Percentiles rank a stretch among this genome's conserved stretches.
Evolutionary conservation across 1,140 invertebrate species (phyloP).

Genomic region (Cardiocondyla obscurior): DNA sequence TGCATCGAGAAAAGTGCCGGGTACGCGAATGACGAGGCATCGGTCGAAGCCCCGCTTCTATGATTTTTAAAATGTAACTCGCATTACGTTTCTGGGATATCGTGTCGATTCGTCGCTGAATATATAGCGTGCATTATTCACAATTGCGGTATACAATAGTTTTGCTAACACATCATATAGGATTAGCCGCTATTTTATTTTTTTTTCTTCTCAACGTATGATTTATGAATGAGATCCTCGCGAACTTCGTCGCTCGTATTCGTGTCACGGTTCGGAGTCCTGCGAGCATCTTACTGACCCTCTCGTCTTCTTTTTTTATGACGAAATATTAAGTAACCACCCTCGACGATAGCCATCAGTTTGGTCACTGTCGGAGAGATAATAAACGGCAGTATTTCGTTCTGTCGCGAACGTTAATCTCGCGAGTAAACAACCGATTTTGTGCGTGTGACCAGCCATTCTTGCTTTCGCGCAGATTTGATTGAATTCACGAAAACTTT

Average conservation of each 20-base stretch:
- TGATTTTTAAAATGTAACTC: conserved; percentile 11
- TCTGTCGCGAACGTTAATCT: conserved; percentile 59
- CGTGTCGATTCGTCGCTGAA: conserved; percentile 61
- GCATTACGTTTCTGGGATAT: conserved; percentile 43
- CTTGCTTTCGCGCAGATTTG: conserved; percentile 27
- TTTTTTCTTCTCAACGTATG: conserved; percentile 64
- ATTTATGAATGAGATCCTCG: conserved; percentile 64
- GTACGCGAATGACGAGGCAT: not conserved
- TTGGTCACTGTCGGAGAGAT: conserved; percentile 61
- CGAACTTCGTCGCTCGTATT: conserved; percentile 61
- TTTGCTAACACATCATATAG: conserved; percentile 60
- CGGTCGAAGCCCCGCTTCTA: not conserved
- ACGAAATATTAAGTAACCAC: conserved; percentile 63
- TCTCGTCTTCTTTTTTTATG: conserved; percentile 32
- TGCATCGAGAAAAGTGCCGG: conserved; percentile 9
- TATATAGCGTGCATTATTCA: conserved; percentile 59
- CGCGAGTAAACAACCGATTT: conserved; percentile 56
- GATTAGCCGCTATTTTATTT: conserved; percentile 56
- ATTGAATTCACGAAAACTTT: conserved; percentile 50
- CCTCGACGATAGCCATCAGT: conserved; percentile 57
- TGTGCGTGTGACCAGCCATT: not conserved
- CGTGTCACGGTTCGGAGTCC: conserved; percentile 56
- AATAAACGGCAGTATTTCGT: conserved; percentile 64
- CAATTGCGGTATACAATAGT: conserved; percentile 34
- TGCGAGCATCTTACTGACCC: conserved; percentile 47